Evolutionary conservation across 2,113 vertebrate genomes (phyloP), one percentile per base, ranked within the genome.

Genomic region (Xiphophorus couchianus): DNA sequence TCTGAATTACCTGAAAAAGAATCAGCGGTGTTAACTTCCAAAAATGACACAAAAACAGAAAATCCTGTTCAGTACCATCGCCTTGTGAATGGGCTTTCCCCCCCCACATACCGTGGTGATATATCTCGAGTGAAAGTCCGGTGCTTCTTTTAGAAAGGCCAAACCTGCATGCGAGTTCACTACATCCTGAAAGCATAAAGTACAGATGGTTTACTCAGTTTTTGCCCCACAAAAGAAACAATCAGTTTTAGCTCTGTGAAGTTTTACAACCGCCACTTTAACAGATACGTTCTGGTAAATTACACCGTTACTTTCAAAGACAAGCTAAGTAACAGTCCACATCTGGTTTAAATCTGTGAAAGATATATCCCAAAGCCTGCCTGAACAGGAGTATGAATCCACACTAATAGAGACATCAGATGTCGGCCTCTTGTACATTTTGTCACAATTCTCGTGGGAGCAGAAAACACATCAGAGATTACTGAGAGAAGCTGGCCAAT

Each of bases 111-210:
- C 98, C 58, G 97, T 99, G 90, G 97, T 98, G 92, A 99, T 98
- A 91, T 99, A 99, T 77, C 96, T 95, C 1, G 96, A 97, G 89
- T 99, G 97, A 94, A 98, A 98, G 93, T 98, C 97, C 0, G 96
- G 93, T 0, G 97, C 97, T 89, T 98, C 97, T 89, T 96, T 97
- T 33, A 99, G 93, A 92, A 98, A 98, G 4, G 96, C 95, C 73
- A 99, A 92, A 62, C 97, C 96, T 2, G 96, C 92, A 85, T 99
- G 97, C 1, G 96, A 94, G 87, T 98, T 97, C 85, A 99, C 97
- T 90, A 99, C 96, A 88, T 99, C 98, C 98, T 99, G 90, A 42
- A 89, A 84, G 78, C 62, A 89, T 25, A 73, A 81, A 71, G 39
- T 22, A 31, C 54, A 75, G 66, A 62, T 63, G 78, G 54, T 35